Percentiles rank a stretch among this genome's conserved stretches.
Evolutionary conservation across 1,140 invertebrate genomes (phyloP).

Genomic region (Leptinotarsa texana): DNA sequence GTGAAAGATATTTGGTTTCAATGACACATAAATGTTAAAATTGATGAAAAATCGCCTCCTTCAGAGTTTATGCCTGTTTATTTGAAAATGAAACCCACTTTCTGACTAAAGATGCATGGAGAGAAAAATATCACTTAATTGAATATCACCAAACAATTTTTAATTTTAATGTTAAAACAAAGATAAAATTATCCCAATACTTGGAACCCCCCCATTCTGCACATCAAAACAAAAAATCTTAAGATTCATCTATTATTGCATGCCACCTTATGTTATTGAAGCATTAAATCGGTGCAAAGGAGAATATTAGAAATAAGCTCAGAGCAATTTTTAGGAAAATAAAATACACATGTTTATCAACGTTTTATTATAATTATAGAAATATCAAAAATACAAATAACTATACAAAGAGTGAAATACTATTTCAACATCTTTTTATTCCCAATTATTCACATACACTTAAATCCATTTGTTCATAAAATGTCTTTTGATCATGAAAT

Average conservation of each 20-base stretch:
- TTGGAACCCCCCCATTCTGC: background rate
- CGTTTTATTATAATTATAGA: background rate
- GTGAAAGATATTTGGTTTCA: too few species aligned
- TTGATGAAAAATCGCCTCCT: too few species aligned
- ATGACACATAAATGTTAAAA: too few species aligned
- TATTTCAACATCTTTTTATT: slow-evolving; percentile 30
- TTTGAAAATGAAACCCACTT: too few species aligned
- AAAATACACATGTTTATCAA: background rate
- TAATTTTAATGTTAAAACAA: background rate
- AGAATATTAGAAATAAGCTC: background rate
- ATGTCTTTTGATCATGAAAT: too few species aligned
- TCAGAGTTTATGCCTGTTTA: too few species aligned
- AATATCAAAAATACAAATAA: background rate
- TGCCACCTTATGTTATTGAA: background rate
- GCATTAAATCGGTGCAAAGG: background rate
- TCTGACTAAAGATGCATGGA: too few species aligned
- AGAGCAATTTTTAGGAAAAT: slow-evolving; percentile 7
- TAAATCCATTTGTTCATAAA: background rate
- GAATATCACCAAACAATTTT: background rate
- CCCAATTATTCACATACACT: background rate
- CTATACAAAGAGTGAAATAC: background rate
- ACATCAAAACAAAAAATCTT: background rate
- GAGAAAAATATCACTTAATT: too few species aligned
- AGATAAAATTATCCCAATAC: background rate
- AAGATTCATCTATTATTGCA: background rate